Conservation (phyloP, 2,113 vertebrate genomes). For the Pygathrix nemaeus region DNA sequence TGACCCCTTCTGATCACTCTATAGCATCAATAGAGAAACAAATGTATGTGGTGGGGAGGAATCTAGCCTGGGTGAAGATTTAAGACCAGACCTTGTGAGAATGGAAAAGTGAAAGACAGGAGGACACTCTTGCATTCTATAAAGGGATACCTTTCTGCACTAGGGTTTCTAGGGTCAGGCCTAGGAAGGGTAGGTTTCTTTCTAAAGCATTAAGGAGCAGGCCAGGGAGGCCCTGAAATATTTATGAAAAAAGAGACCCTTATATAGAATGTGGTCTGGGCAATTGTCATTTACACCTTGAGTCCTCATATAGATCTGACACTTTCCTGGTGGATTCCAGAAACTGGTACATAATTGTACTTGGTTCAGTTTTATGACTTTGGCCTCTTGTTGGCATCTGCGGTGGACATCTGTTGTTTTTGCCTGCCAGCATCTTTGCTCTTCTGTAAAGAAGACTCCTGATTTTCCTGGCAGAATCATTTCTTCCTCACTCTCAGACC, state of each 20-base stretch:
- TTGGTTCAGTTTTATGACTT: background rate
- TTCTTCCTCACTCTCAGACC: background rate
- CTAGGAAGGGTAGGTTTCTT: background rate
- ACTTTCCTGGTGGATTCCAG: background rate
- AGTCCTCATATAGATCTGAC: background rate
- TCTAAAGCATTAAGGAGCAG: background rate
- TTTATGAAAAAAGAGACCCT: background rate
- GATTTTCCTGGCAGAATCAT: background rate
- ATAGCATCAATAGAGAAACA: background rate
- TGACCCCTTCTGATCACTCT: background rate
- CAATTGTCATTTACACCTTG: background rate
- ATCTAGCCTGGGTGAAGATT: background rate
- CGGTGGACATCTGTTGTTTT: slow-evolving; percentile 3
- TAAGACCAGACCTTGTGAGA: background rate
- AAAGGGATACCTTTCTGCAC: background rate
- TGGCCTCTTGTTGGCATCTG: background rate
- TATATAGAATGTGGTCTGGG: background rate
- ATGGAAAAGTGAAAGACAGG: background rate
- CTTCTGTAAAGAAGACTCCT: background rate
- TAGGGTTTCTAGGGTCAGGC: background rate
- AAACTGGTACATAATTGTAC: background rate
- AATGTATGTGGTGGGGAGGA: rapidly evolving
- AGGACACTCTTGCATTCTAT: background rate
- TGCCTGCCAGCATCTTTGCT: background rate
- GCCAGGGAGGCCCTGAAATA: background rate